phyloP scores from a whole-genome alignment of 1,140 invertebrate species.

The Macrocentrus cingulum region DNA sequence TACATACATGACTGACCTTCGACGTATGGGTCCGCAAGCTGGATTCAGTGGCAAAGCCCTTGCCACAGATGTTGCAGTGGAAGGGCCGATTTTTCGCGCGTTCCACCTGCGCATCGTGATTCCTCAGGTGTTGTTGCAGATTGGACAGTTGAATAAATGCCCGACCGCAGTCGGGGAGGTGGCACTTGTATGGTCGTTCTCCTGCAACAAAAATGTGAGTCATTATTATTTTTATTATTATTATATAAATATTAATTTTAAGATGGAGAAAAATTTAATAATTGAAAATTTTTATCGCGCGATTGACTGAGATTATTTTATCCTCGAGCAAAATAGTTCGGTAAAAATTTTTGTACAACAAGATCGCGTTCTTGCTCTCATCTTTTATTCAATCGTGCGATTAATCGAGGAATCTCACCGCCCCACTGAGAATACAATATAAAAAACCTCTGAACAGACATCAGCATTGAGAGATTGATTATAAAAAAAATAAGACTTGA shows the following conservation, averaged over 20 bases:
- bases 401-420: constrained; percentile 44
- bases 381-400: constrained; percentile 56
- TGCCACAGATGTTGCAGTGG: constrained; percentile 94
- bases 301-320: no score
- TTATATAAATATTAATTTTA: no score
- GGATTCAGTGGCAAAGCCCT: constrained; percentile 94
- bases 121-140: constrained; percentile 93
- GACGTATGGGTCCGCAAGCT: constrained; percentile 92
- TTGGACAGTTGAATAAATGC: constrained; percentile 98
- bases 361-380: constrained; percentile 33
- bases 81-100: constrained; percentile 92
- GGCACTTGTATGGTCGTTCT: constrained; percentile 95
- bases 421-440: constrained; percentile 20
- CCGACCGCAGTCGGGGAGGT: constrained; percentile 90
- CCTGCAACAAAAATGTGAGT: constrained; percentile 68
- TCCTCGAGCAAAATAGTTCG: no score
- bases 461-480: not conserved
- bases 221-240: no score
- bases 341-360: no score
- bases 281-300: no score
- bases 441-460: not conserved
- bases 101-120: constrained; percentile 94
- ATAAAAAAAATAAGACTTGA: constrained; percentile 3
- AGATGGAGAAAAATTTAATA: no score
- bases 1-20: constrained; percentile 86